A percentile compares a stretch with the other conserved stretches of the same genome.
Evolutionary conservation across 1,140 invertebrate genomes (phyloP).

Genomic region (Cyrtorhinus lividipennis): DNA sequence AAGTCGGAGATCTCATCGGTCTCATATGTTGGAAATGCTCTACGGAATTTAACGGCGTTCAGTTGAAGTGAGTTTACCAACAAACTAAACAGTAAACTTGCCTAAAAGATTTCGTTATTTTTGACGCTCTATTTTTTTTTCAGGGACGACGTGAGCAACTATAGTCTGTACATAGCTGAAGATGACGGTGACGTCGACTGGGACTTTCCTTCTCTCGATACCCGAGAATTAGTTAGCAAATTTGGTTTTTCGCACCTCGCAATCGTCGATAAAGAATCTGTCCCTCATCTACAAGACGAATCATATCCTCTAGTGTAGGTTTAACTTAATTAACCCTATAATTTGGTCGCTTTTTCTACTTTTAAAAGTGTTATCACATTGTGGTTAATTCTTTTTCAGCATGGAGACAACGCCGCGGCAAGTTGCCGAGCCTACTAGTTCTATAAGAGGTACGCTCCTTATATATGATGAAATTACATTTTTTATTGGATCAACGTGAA

Average conservation of each 20-base stretch:
- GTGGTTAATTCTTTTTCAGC: no score
- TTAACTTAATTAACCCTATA: background rate
- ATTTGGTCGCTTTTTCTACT: background rate
- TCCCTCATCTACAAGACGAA: slow-evolving; percentile 7
- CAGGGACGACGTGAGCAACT: slow-evolving; percentile 40
- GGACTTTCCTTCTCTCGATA: slow-evolving; percentile 83
- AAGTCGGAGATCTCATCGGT: slow-evolving; percentile 84
- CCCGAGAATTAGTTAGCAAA: slow-evolving; percentile 73
- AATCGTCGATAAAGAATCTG: slow-evolving; percentile 52
- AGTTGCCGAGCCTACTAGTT: slow-evolving; percentile 9
- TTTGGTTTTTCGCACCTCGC: slow-evolving; percentile 83
- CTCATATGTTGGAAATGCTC: slow-evolving; percentile 71
- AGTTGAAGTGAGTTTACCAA: slow-evolving; percentile 42
- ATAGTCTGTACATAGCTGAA: slow-evolving; percentile 83
- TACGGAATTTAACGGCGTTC: slow-evolving; percentile 33
- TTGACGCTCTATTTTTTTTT: background rate
- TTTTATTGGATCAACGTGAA: no score
- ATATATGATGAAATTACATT: no score
- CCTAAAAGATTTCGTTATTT: background rate
- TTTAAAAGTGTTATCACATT: no score
- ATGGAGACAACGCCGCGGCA: background rate
- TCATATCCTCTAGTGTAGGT: background rate
- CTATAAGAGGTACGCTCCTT: slow-evolving; percentile 4
- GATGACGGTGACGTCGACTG: slow-evolving; percentile 92
- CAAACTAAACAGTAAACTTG: background rate